Evolutionary conservation across 2,113 vertebrate species (phyloP), one percentile per base, ranked within the genome.

Genomic region (Erpornis zantholeuca): DNA sequence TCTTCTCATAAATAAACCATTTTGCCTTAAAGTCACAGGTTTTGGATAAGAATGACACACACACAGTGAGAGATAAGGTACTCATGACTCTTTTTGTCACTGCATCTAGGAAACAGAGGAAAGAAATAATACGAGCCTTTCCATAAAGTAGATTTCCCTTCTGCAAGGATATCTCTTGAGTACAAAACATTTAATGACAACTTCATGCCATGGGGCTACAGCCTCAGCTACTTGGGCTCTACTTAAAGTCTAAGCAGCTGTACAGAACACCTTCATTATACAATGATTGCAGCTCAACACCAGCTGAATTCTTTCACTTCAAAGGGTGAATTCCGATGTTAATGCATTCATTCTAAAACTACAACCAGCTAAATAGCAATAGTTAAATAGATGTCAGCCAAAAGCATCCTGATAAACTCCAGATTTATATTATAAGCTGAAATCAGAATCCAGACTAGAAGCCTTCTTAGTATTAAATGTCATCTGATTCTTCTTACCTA

Each of bases 201-300:
- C 56, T 20, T 78, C 40, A 44, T 13, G 57, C 15, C 27, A 6
- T 1, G 2, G 15, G 35, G 10, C 50, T 92, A 77, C 25, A 16
- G 76, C 38, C 29, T 36, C 27, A 40, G 53, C 17, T 59, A 10
- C 47, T 64, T 52, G 3, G 36, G 25, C 42, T 77, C 40, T 28
- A 40, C 35, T 36, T 71, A 72, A 84, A 72, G 20, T 31, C 66
- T 65, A 36, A 79, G 47, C 23, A 70, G 59, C 50, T 57, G 19
- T 6, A 69, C 27, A 70, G 27, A 86, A 59, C 0, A 2, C 9
- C 16, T 61, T 56, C 1, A 1, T 59, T 47, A 60, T 1, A 44
- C 20, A 40, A 21, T 1, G 8, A 86, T 0, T 61, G 60, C 25
- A 61, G 36, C 44, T 54, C 47, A 59, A 25, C 13, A 23, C 9